These are phyloP conservation scores for Andrena trimmerana DNA, from an alignment of 2,888 invertebrate species.

Conservation along the genomic window DNA sequence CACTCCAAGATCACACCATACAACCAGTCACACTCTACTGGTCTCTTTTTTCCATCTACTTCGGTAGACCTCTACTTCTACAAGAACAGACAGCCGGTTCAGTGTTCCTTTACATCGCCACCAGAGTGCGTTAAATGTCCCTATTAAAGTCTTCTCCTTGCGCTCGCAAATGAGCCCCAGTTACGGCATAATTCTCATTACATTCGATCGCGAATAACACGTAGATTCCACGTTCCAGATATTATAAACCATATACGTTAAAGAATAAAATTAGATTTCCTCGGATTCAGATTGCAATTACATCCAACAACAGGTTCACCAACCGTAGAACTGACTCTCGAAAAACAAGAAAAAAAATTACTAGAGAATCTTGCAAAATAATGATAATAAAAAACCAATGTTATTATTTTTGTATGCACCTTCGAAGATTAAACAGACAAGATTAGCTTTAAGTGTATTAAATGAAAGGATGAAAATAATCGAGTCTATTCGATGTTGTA, in stretches of 20 bases:
- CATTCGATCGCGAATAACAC: neutral
- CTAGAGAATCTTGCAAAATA: conserved; percentile 5
- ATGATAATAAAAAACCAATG: neutral
- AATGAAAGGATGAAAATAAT: too few species aligned
- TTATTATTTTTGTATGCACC: neutral
- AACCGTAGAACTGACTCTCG: conserved; percentile 3
- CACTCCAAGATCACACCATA: conserved; percentile 61
- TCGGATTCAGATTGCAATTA: conserved; percentile 13
- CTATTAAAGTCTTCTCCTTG: conserved; percentile 16
- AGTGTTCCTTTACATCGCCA: conserved; percentile 28
- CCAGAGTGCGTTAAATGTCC: conserved; percentile 48
- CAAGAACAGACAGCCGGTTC: conserved; percentile 49
- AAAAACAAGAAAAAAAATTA: neutral
- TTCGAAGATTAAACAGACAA: too few species aligned
- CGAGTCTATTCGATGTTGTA: conserved; percentile 2
- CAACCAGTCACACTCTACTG: conserved; percentile 66
- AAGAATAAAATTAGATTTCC: conserved; percentile 25
- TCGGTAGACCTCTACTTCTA: conserved; percentile 59
- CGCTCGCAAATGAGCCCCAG: neutral
- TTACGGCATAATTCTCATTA: neutral
- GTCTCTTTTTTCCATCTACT: conserved; percentile 63
- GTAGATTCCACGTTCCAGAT: neutral
- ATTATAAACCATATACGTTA: neutral
- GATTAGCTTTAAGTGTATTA: neutral
- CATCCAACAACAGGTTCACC: conserved; percentile 5